These are phyloP conservation scores for Apus apus DNA, from an alignment of 2,113 vertebrate genomes.

Conservation along the genomic window DNA sequence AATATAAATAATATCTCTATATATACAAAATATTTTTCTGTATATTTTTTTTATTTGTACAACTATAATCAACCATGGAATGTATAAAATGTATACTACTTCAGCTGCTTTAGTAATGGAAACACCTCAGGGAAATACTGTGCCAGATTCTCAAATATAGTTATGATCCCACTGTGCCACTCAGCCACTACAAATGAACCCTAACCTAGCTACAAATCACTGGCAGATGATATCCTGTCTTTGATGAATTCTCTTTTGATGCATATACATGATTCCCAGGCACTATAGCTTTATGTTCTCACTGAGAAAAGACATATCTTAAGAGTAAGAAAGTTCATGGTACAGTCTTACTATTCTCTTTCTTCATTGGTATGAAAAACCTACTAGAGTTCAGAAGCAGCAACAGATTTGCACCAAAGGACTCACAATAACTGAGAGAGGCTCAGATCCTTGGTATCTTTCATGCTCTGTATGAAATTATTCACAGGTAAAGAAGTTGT, in stretches of 20 bases:
- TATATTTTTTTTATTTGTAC: background rate
- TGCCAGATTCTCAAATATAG: background rate
- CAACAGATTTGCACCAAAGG: background rate
- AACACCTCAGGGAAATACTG: conserved; percentile 17
- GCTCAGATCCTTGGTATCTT: background rate
- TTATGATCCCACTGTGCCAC: conserved; percentile 22
- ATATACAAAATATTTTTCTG: background rate
- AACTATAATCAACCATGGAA: background rate
- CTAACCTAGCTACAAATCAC: conserved; percentile 12
- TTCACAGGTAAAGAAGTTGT: background rate
- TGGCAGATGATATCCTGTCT: background rate
- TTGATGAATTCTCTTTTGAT: background rate
- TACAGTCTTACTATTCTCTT: background rate
- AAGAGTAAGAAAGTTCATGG: background rate
- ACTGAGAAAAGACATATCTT: background rate
- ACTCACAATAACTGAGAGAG: background rate
- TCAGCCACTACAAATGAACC: conserved; percentile 13
- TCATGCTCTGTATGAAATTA: background rate
- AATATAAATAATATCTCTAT: background rate
- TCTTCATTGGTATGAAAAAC: background rate
- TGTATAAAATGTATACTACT: background rate
- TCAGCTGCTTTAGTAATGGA: background rate
- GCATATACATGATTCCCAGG: background rate
- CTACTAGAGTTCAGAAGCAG: background rate
- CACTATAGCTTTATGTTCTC: background rate